Evolutionary conservation across 2,888 invertebrate species (phyloP).

Genomic region (Lasioglossum morio): DNA sequence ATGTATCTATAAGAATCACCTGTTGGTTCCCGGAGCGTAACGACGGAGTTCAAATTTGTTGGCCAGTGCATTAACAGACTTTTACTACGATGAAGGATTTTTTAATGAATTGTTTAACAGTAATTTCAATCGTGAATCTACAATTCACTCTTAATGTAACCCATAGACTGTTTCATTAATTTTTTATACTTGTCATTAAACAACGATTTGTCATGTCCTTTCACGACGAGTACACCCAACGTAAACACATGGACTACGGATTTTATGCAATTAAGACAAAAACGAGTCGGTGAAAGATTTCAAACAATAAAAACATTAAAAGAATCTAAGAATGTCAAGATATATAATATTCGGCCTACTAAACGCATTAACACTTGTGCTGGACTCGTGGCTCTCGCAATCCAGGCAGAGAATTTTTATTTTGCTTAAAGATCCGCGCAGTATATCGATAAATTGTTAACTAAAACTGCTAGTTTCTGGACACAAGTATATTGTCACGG

Average conservation of each 20-base stretch:
- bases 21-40: conserved; percentile 1
- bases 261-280: background rate
- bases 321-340: background rate
- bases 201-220: too few relatives aligned
- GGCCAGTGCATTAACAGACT: background rate
- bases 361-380: background rate
- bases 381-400: background rate
- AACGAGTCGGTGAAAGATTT: background rate
- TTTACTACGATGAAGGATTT: background rate
- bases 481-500: conserved; percentile 32
- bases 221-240: background rate
- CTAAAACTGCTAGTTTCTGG: background rate
- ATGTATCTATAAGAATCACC: background rate
- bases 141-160: background rate
- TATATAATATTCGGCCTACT: background rate
- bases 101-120: background rate
- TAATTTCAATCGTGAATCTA: background rate
- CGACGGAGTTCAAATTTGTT: background rate
- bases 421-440: background rate
- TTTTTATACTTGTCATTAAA: too few relatives aligned
- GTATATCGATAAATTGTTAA: background rate
- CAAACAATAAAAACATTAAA: background rate
- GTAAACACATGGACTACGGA: background rate
- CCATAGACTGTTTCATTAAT: too few relatives aligned
- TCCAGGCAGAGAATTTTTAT: background rate